These are phyloP conservation scores for Rutpela maculata DNA, from an alignment of 2,888 invertebrate species.

Conservation along the genomic window DNA sequence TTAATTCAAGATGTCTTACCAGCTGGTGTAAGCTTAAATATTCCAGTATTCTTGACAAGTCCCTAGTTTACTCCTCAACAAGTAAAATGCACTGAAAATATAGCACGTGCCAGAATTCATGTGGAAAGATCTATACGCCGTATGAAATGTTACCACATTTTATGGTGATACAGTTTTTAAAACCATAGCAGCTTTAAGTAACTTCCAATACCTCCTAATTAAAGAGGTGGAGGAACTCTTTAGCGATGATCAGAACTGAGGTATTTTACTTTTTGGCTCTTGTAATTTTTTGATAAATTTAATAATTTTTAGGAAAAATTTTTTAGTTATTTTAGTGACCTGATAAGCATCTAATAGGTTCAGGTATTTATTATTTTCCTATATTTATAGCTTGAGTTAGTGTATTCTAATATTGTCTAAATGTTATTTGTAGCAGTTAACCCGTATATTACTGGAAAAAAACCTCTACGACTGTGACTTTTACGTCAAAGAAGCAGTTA, in stretches of 20 bases:
- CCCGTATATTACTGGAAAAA: no score
- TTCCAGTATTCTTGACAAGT: constrained; percentile 57
- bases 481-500: no score
- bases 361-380: no score
- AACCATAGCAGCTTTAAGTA: constrained; percentile 37
- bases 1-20: constrained; percentile 47
- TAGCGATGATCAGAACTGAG: constrained; percentile 1
- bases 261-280: no score
- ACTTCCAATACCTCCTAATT: constrained; percentile 44
- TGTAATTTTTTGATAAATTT: no score
- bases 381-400: no score
- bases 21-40: constrained; percentile 58
- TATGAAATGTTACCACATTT: constrained; percentile 52
- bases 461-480: no score
- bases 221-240: constrained; percentile 39
- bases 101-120: constrained; percentile 59
- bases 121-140: constrained; percentile 58
- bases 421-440: no score
- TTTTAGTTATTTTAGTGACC: not conserved
- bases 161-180: constrained; percentile 29
- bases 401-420: no score
- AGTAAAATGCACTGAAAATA: constrained; percentile 54
- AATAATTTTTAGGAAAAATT: not conserved
- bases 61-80: constrained; percentile 52
- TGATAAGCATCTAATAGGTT: no score